Evolutionary conservation across 2,888 invertebrate species (phyloP).

Genomic region (Therioaphis trifolii): DNA sequence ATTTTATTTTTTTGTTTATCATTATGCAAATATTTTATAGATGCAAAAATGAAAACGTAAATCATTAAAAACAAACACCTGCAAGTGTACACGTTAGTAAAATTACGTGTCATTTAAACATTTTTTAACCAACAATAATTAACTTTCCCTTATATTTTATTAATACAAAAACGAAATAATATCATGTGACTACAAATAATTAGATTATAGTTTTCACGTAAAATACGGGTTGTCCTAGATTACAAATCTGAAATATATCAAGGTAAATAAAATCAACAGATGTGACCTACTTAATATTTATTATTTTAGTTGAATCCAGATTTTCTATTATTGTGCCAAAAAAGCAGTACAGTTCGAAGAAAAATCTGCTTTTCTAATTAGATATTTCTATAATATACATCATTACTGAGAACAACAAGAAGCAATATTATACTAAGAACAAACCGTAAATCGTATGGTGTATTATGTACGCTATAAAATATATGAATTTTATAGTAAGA

Average conservation of each 20-base stretch:
- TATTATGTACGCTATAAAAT: neutral
- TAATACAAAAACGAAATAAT: neutral
- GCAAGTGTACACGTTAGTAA: neutral
- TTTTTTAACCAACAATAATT: neutral
- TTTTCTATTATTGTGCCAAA: neutral
- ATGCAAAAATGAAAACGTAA: neutral
- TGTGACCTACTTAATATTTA: conserved; percentile 29
- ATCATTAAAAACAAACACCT: neutral
- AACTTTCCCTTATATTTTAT: neutral
- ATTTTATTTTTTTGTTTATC: no score
- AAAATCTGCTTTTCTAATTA: neutral
- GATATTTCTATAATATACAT: neutral
- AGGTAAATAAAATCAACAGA: conserved; percentile 37
- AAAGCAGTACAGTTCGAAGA: neutral
- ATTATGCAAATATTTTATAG: no score
- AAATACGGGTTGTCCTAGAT: conserved; percentile 5
- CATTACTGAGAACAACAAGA: neutral
- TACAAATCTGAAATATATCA: neutral
- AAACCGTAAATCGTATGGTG: neutral
- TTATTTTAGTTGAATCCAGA: neutral
- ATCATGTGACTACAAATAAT: neutral
- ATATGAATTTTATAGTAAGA: no score
- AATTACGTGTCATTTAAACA: no score
- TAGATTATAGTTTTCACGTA: neutral
- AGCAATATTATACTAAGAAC: neutral